phyloP scores from a whole-genome alignment of 1,140 invertebrate species.

The Medauroidea extradentata region DNA sequence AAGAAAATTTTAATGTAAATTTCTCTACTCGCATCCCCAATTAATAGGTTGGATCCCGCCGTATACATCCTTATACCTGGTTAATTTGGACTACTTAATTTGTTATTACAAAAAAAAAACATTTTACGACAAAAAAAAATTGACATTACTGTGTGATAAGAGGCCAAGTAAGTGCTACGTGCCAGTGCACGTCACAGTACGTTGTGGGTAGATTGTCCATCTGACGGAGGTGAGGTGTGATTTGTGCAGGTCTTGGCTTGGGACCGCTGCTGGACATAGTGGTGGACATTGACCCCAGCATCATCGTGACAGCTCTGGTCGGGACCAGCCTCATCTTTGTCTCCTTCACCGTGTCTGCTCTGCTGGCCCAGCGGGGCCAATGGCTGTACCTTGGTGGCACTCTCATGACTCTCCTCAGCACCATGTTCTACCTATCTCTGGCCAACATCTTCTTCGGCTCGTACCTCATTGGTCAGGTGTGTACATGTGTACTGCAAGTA shows the following conservation, averaged over 20 bases:
- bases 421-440: slow-evolving; percentile 71
- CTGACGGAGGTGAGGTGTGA: slow-evolving; percentile 20
- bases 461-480: slow-evolving; percentile 73
- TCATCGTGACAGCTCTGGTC: slow-evolving; percentile 83
- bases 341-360: slow-evolving; percentile 82
- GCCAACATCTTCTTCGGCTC: slow-evolving; percentile 86
- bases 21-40: too few species aligned
- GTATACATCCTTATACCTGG: too few species aligned
- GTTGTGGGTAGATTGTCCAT: too few species aligned
- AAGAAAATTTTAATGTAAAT: too few species aligned
- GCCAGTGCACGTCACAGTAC: too few species aligned
- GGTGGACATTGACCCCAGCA: slow-evolving; percentile 71
- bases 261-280: slow-evolving; percentile 77
- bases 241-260: slow-evolving; percentile 65
- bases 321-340: slow-evolving; percentile 85
- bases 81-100: too few species aligned
- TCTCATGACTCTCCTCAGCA: slow-evolving; percentile 75
- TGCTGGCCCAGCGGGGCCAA: slow-evolving; percentile 76
- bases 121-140: too few species aligned
- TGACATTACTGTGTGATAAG: too few species aligned
- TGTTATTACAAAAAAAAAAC: too few species aligned
- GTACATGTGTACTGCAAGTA: too few species aligned
- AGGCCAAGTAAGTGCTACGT: too few species aligned
- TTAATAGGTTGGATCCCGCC: too few species aligned
- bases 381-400: slow-evolving; percentile 82